phyloP scores from a whole-genome alignment of 2,888 invertebrate genomes.

The Drosophila anceps region DNA sequence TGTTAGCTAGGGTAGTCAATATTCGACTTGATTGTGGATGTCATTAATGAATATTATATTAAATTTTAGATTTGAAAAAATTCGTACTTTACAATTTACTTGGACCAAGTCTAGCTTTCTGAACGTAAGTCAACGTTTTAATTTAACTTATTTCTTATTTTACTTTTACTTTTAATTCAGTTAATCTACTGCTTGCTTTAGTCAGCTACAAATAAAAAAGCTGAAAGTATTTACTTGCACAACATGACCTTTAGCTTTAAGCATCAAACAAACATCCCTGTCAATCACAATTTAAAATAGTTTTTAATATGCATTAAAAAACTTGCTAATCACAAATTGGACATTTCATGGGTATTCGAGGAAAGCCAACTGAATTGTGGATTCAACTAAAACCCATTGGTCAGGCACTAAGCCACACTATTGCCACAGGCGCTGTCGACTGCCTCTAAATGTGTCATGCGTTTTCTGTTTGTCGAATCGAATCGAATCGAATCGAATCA shows the following conservation, averaged over 20 bases:
- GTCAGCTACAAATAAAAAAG: background rate
- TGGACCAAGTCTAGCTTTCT: background rate
- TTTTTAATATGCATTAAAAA: slow-evolving; percentile 15
- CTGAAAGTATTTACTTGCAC: background rate
- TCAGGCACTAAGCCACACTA: slow-evolving; percentile 18
- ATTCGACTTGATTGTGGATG: too few species aligned
- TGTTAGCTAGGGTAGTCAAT: background rate
- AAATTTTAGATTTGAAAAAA: too few species aligned
- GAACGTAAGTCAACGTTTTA: too few species aligned
- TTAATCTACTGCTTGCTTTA: background rate
- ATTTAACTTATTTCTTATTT: background rate
- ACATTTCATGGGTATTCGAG: background rate
- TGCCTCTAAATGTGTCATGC: slow-evolving; percentile 35
- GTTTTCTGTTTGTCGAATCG: slow-evolving; percentile 59
- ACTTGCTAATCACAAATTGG: slow-evolving; percentile 13
- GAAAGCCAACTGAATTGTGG: slow-evolving; percentile 8
- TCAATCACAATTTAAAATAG: slow-evolving; percentile 9
- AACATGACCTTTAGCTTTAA: background rate
- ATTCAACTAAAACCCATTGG: slow-evolving; percentile 31
- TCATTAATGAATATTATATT: too few species aligned
- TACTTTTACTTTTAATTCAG: too few species aligned
- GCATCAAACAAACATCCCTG: background rate
- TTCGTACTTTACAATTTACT: too few species aligned
- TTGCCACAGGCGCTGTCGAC: slow-evolving; percentile 16
- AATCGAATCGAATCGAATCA: slow-evolving; percentile 45